Evolutionary conservation across 2,113 vertebrate species (phyloP), one percentile per base, ranked within the genome.

Genomic region (Tragelaphus strepsiceros): DNA sequence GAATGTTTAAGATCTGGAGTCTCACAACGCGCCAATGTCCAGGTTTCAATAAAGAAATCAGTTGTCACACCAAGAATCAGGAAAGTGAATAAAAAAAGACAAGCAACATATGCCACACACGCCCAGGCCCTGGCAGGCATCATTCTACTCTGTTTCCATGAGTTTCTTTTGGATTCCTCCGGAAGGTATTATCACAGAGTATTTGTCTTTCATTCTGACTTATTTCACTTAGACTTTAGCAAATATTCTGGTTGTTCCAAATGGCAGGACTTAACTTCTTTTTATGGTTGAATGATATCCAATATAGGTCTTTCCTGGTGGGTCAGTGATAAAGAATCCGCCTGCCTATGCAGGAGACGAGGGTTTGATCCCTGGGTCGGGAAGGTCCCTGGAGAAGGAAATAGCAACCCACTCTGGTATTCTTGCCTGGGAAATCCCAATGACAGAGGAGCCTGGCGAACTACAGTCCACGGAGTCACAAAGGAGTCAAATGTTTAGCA

Each of bases 11-110:
- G n/a, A 26, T 56, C 39, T 6, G 71, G 12, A 24, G 3, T 90
- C n/a, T 88, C 28, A 39, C 28, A 51, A 53, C 10, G 17, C 2
- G 21, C 49, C 58, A 22, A 15, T 17, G 5, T 62, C 28, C 81
- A 32, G 6, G 5, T 89, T 49, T 87, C 91, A 88, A 26, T 16
- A 59, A 80, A 96, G 32, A 94, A 90, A 80, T 54, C 21, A 49
- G 2, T 67, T 17, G 32, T 46, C 58, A 53, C 32, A 56, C n/a
- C 59, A 39, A 82, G 11, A 81, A 88, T 64, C 54, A 58, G 30
- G 8, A 93, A n/a, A 94, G 16, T 5, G 2, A 88, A 92, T n/a
- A 21, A 24, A 86, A 86, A 94, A 49, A 21, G 16, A 8, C 8
- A 30, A 2, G 49, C 7, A 30, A 15, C 51, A 46, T n/a, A 39